These are phyloP conservation scores for Dromas ardeola DNA, from an alignment of 2,113 vertebrate genomes.

Conservation along the genomic window DNA sequence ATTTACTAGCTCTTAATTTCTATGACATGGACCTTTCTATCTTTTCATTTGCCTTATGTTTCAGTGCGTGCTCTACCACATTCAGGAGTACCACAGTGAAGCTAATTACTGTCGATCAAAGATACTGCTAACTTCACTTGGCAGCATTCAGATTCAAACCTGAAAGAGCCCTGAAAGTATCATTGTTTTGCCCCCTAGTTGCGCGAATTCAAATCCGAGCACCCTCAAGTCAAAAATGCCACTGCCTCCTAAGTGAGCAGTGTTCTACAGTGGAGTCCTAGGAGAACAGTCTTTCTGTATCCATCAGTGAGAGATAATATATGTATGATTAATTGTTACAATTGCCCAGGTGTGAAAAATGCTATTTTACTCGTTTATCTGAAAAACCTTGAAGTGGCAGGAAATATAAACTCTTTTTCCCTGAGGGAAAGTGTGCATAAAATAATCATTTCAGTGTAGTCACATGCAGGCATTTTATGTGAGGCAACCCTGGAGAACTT, in stretches of 20 bases:
- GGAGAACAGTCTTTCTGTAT: background rate
- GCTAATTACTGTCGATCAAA: background rate
- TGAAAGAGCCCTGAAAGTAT: background rate
- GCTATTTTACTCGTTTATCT: background rate
- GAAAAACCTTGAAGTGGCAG: background rate
- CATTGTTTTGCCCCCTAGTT: rapidly evolving
- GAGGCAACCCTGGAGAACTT: background rate
- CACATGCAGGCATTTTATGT: background rate
- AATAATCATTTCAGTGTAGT: background rate
- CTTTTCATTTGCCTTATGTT: rapidly evolving
- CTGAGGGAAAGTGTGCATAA: background rate
- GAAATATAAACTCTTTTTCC: background rate
- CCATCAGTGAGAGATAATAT: background rate
- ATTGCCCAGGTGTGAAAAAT: background rate
- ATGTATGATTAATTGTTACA: background rate
- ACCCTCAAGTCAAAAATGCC: background rate
- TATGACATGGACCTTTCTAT: background rate
- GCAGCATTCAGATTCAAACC: background rate
- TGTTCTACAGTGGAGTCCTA: background rate
- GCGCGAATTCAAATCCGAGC: background rate
- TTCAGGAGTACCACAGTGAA: background rate
- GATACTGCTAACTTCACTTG: background rate
- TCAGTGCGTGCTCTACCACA: background rate
- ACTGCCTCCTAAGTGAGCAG: background rate
- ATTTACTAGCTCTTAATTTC: background rate